Base-by-base conservation (phyloP, 2,888 invertebrate genomes). In the Luperina nickerlii region DNA sequence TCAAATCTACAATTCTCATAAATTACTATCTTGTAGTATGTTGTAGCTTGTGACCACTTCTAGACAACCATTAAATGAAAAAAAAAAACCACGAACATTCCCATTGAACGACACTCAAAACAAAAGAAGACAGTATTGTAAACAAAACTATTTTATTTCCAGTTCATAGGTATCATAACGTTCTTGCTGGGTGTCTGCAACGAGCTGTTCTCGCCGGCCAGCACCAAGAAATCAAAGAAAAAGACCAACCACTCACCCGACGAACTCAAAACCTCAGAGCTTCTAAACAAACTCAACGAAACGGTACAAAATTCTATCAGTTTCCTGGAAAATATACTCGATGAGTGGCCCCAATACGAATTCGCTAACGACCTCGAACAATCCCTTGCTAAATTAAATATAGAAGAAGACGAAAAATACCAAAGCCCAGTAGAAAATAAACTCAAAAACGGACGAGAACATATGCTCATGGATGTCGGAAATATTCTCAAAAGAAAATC, bases 101-200 rank as follows among this genome's bases (percentile, higher is more conserved):
- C 11, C 9, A 24, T 15, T 54, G 24, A 32, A 24, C 27, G 6
- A 6, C 18, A 54, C 13, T 27, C 24, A 11, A 27, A 45, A 42
- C 11, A 54, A 38, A 57, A 20, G 1, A n/a, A 9, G 1, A 38
- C 38, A 67, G 2, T 8, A 65, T 45, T 38, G 0, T 65, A 20
- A 65, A 65, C 20, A 60, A 76, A 5, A 11, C 9, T 32, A 8
- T 57, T 73, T 63, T 8, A 24, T 74, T 66, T 96, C 60, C 96
- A 98, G 98, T 97, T 97, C 83, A 94, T 98, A 86, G 97, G 97
- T 73, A 95, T 97, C 87, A 93, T 97, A 48, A 96, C 97, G 42
- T 96, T 97, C 81, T 92, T 98, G 6, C 96, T 97, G 77, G 97
- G 97, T 77, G 95, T 97, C 2, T 97, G 97, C 93, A 95, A 96